A percentile compares a stretch with the other conserved stretches of the same genome.
These are phyloP conservation scores for Chromis chromis DNA, from an alignment of 2,797 vertebrate genomes.

Conservation along the genomic window DNA sequence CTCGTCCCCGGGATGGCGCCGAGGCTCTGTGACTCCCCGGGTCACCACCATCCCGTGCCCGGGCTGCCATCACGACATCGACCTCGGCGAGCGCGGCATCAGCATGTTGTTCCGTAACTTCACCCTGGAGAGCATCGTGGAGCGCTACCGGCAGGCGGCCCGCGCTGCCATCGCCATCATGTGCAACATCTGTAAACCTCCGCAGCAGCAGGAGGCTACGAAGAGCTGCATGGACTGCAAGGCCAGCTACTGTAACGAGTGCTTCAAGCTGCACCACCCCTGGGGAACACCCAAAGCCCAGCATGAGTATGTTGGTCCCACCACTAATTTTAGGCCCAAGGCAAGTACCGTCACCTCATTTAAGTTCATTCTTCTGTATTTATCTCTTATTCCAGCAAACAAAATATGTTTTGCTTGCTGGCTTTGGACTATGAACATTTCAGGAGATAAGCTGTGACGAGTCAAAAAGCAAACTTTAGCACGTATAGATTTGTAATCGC, in stretches of 20 bases:
- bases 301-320: slow-evolving; percentile 96
- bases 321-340: slow-evolving; percentile 96
- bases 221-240: slow-evolving; percentile 99
- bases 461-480: background rate
- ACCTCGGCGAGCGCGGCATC: slow-evolving; percentile 96
- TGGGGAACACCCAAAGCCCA: slow-evolving; percentile 97
- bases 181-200: slow-evolving; percentile 96
- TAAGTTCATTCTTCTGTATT: background rate
- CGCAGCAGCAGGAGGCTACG: slow-evolving; percentile 92
- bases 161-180: slow-evolving; percentile 94
- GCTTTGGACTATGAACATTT: slow-evolving; percentile 33
- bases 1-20: slow-evolving; percentile 91
- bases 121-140: slow-evolving; percentile 96
- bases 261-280: slow-evolving; percentile 96
- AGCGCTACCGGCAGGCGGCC: slow-evolving; percentile 95
- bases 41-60: slow-evolving; percentile 93
- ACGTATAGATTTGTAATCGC: background rate
- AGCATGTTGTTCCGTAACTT: slow-evolving; percentile 97
- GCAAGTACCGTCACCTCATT: slow-evolving; percentile 64
- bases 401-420: background rate
- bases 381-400: too few species aligned
- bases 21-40: slow-evolving; percentile 90
- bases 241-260: slow-evolving; percentile 97
- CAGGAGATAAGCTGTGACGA: slow-evolving; percentile 7
- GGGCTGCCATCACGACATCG: slow-evolving; percentile 93